These are phyloP conservation scores for Plectropomus leopardus DNA, from an alignment of 2,113 vertebrate genomes.

Conservation along the genomic window DNA sequence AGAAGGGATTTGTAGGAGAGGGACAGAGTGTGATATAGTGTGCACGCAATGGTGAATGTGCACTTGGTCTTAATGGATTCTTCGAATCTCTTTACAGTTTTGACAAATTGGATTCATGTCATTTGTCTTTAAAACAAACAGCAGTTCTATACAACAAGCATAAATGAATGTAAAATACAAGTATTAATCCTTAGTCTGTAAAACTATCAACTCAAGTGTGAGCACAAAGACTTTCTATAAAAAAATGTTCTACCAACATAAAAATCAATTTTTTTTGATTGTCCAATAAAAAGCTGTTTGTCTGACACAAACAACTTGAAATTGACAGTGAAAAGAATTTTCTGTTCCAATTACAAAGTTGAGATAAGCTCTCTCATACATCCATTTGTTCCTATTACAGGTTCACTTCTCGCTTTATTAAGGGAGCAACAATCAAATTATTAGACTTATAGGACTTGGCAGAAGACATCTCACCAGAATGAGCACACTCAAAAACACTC, in stretches of 20 bases:
- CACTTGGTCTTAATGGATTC: too few relatives aligned
- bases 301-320: constrained; percentile 8
- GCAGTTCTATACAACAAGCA: too few relatives aligned
- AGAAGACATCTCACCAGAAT: not conserved
- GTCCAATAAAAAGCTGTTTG: not conserved
- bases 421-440: constrained; percentile 1
- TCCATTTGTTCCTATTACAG: not conserved
- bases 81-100: too few relatives aligned
- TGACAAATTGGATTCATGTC: too few relatives aligned
- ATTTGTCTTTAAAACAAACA: not conserved
- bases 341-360: not conserved
- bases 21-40: not conserved
- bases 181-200: not conserved
- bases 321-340: not conserved
- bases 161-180: too few relatives aligned
- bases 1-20: not conserved
- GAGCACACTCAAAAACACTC: not conserved
- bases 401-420: constrained; percentile 3
- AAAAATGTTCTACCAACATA: not conserved
- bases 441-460: constrained; percentile 1
- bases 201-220: not conserved
- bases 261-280: constrained; percentile 1
- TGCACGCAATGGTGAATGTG: not conserved
- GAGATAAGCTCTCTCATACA: not conserved
- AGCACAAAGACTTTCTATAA: not conserved